Conservation (phyloP, 2,888 invertebrate species). For the Muscina levida region DNA sequence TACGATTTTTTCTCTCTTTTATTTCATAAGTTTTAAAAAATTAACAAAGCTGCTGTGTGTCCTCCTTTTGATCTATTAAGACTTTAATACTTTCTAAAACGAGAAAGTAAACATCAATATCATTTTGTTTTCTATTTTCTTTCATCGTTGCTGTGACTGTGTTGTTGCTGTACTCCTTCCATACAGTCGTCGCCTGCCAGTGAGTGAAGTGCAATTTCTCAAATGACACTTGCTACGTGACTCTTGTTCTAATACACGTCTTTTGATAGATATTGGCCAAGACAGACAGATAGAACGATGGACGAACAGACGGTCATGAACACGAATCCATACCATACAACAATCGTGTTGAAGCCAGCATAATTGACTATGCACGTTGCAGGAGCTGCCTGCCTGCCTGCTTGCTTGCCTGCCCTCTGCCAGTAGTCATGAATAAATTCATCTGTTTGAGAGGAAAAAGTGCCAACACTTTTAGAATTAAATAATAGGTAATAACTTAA, state of each 20-base stretch:
- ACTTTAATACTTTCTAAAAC: conserved; percentile 43
- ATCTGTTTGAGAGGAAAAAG: background rate
- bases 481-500: conserved; percentile 20
- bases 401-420: conserved; percentile 1
- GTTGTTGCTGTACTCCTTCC: background rate
- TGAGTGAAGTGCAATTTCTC: conserved; percentile 62
- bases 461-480: conserved; percentile 1
- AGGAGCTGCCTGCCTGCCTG: conserved; percentile 29
- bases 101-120: conserved; percentile 56
- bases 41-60: conserved; percentile 6
- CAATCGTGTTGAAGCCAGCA: conserved; percentile 16
- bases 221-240: conserved; percentile 63
- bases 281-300: background rate
- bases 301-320: conserved; percentile 53
- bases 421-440: conserved; percentile 12
- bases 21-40: conserved; percentile 30
- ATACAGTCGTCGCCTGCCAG: background rate
- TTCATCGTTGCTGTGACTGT: background rate
- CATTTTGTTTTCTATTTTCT: conserved; percentile 48
- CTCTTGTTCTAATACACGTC: conserved; percentile 59
- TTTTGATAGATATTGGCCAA: conserved; percentile 8
- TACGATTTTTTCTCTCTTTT: conserved; percentile 24
- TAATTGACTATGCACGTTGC: conserved; percentile 57
- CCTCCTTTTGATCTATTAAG: background rate
- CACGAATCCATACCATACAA: conserved; percentile 44